A percentile compares a stretch with the other conserved stretches of the same genome.
phyloP scores from a whole-genome alignment of 2,797 vertebrate genomes.

The Paramormyrops hopkinsi region DNA sequence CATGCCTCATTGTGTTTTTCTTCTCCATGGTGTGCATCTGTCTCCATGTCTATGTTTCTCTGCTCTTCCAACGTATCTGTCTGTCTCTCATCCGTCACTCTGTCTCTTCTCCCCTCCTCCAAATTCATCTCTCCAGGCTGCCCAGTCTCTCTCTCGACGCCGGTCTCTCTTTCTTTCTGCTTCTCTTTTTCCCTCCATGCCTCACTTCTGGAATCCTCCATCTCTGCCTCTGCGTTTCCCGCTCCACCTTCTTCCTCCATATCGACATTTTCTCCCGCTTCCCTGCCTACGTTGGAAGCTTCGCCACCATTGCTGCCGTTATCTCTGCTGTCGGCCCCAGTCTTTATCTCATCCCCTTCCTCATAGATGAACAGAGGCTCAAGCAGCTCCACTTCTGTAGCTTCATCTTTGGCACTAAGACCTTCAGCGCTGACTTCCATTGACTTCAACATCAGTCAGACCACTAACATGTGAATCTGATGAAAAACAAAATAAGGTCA shows the following conservation, averaged over 20 bases:
- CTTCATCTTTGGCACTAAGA: constrained; percentile 43
- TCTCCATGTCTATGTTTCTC: background rate
- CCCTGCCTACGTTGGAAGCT: constrained; percentile 31
- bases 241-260: constrained; percentile 14
- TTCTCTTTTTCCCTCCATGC: constrained; percentile 14
- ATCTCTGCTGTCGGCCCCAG: constrained; percentile 25
- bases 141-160: background rate
- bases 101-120: background rate
- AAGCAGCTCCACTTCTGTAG: constrained; percentile 42
- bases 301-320: constrained; percentile 32
- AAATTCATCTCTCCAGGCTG: background rate
- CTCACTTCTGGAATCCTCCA: constrained; percentile 6
- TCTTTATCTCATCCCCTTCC: constrained; percentile 43
- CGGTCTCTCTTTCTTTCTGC: constrained; percentile 6
- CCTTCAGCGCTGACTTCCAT: constrained; percentile 34
- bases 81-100: background rate
- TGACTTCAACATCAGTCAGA: constrained; percentile 29
- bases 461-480: constrained; percentile 33
- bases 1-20: background rate
- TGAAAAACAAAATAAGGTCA: background rate
- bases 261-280: background rate
- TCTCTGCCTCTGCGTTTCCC: constrained; percentile 44
- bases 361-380: constrained; percentile 56
- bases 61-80: background rate
- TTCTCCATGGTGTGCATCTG: background rate